phyloP scores from a whole-genome alignment of 2,888 invertebrate genomes.

The Prosapia bicincta region DNA sequence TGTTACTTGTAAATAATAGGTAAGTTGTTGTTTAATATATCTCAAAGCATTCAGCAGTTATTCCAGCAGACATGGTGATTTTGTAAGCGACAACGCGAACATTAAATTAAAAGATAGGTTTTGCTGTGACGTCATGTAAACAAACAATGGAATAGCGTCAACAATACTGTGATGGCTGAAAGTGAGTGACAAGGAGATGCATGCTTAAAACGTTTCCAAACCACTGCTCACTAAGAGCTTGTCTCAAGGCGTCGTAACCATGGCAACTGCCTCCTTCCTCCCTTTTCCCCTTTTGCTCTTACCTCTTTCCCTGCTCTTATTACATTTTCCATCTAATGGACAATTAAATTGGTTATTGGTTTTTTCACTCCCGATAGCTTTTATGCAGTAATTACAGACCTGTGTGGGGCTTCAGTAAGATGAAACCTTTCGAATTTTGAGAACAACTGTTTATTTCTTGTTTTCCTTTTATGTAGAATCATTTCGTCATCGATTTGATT shows the following conservation, averaged over 20 bases:
- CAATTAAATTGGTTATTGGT: not conserved
- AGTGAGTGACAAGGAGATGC: not conserved
- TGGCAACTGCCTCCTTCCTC: not conserved
- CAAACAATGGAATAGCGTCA: not conserved
- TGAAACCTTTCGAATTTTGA: too few species aligned
- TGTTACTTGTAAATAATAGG: too few species aligned
- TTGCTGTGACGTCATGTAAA: too few species aligned
- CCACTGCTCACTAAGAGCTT: not conserved
- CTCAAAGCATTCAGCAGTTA: too few species aligned
- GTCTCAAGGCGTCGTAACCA: not conserved
- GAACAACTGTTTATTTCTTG: too few species aligned
- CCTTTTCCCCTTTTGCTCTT: not conserved
- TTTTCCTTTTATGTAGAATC: too few species aligned
- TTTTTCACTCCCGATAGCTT: not conserved
- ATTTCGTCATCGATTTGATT: too few species aligned
- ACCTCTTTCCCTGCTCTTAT: not conserved
- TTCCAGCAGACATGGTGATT: too few species aligned
- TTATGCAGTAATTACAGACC: not conserved
- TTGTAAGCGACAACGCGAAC: too few species aligned
- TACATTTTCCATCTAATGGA: not conserved
- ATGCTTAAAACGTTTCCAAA: not conserved
- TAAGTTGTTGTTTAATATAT: too few species aligned
- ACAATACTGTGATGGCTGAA: not conserved
- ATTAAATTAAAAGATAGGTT: too few species aligned
- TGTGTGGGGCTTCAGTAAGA: not conserved